Percentiles rank a stretch among this genome's conserved stretches.
These are phyloP conservation scores for Hafferia zeledoni DNA, from an alignment of 2,797 vertebrate genomes.

Conservation along the genomic window DNA sequence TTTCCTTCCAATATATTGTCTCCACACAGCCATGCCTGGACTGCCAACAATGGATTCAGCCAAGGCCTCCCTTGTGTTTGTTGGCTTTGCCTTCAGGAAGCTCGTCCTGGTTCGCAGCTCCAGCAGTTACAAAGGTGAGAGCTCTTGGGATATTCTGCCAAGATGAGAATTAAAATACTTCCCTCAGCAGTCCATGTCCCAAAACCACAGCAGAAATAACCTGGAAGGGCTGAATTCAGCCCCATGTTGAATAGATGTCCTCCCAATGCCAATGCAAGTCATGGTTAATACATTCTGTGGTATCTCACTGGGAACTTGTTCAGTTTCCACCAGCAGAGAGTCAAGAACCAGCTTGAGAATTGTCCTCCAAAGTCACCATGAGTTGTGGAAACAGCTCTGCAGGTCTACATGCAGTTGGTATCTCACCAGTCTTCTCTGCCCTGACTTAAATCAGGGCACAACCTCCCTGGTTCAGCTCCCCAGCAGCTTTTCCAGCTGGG, in stretches of 20 bases:
- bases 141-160: neutral
- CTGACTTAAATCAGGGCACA: neutral
- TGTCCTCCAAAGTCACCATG: neutral
- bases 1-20: neutral
- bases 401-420: neutral
- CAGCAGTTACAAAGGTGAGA: neutral
- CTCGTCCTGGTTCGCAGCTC: neutral
- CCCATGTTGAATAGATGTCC: accelerated
- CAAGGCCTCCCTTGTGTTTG: neutral
- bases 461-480: neutral
- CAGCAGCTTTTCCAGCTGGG: neutral
- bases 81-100: constrained; percentile 26
- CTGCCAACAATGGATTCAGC: neutral
- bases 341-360: neutral
- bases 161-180: neutral
- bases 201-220: neutral
- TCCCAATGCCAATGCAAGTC: neutral
- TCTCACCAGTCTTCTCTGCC: neutral
- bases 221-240: neutral
- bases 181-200: neutral
- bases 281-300: accelerated
- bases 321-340: neutral
- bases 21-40: neutral
- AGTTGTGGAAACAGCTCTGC: neutral
- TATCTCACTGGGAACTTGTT: neutral